Evolutionary conservation across 2,113 vertebrate genomes (phyloP).

Genomic region (Pelecanoides urinatrix): DNA sequence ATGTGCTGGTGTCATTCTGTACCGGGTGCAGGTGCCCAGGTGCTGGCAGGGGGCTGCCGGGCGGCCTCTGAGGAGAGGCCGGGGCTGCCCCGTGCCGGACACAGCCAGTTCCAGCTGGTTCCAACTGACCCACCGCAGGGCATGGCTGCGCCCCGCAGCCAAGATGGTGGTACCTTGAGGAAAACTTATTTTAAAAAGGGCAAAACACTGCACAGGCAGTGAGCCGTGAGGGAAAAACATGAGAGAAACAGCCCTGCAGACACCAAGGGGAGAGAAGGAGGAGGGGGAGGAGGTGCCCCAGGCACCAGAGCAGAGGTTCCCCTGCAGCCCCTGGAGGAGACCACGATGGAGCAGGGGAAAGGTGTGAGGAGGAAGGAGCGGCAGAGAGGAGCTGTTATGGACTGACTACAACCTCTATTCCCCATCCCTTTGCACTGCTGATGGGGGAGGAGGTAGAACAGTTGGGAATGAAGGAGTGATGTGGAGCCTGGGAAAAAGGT

Average conservation of each 20-base stretch:
- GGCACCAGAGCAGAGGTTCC: not conserved
- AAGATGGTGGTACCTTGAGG: accelerated
- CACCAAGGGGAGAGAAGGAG: not conserved
- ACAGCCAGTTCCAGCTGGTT: not conserved
- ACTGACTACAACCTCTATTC: not conserved
- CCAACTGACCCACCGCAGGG: accelerated
- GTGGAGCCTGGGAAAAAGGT: not conserved
- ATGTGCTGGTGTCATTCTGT: not conserved
- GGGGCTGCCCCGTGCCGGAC: not conserved
- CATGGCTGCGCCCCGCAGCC: accelerated
- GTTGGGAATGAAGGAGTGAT: not conserved
- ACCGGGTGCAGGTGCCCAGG: not conserved
- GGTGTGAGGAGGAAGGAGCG: not conserved
- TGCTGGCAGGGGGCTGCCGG: not conserved
- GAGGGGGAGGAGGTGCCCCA: not conserved
- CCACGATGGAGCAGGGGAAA: not conserved
- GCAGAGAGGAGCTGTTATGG: not conserved
- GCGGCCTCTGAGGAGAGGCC: accelerated
- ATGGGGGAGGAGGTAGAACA: not conserved
- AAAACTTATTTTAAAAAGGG: accelerated
- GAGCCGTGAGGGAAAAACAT: not conserved
- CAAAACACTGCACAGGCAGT: not conserved
- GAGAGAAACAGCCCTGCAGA: not conserved
- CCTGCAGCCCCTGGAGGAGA: not conserved
- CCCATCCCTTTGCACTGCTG: not conserved